Conservation (phyloP, 2,888 invertebrate species). For the Panzeria rudis region DNA sequence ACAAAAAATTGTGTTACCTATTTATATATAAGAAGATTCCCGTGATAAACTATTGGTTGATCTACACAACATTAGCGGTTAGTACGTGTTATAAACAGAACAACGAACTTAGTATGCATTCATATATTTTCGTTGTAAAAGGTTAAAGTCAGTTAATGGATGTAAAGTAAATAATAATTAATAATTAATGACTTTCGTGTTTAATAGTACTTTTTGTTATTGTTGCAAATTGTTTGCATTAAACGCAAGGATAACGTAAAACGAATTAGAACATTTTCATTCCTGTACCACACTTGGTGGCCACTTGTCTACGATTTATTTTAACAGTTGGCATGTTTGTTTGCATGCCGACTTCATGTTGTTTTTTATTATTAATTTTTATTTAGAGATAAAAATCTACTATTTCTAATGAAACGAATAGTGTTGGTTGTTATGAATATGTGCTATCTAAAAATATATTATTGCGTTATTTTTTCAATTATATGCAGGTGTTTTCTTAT, state of each 20-base stretch:
- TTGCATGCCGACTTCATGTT: background rate
- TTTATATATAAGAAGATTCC: too few species aligned
- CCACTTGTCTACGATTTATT: background rate
- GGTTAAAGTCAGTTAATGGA: background rate
- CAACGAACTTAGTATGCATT: background rate
- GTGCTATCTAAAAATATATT: background rate
- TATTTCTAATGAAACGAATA: background rate
- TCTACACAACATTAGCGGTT: background rate
- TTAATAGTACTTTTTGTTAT: background rate
- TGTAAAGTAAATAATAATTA: conserved; percentile 24
- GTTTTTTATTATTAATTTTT: background rate
- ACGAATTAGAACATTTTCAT: background rate
- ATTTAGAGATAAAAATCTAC: background rate
- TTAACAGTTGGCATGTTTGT: background rate
- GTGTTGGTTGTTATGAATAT: background rate
- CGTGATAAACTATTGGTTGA: too few species aligned
- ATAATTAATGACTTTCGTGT: background rate
- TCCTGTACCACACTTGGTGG: background rate
- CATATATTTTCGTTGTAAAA: background rate
- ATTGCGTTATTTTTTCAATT: background rate
- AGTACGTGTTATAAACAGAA: background rate
- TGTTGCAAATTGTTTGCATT: conserved; percentile 7
- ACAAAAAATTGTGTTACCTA: too few species aligned
- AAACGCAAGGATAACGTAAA: conserved; percentile 7
- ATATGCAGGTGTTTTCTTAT: conserved; percentile 31